These are phyloP conservation scores for Nemotelus pantherinus DNA, from an alignment of 2,888 invertebrate genomes.

Conservation along the genomic window DNA sequence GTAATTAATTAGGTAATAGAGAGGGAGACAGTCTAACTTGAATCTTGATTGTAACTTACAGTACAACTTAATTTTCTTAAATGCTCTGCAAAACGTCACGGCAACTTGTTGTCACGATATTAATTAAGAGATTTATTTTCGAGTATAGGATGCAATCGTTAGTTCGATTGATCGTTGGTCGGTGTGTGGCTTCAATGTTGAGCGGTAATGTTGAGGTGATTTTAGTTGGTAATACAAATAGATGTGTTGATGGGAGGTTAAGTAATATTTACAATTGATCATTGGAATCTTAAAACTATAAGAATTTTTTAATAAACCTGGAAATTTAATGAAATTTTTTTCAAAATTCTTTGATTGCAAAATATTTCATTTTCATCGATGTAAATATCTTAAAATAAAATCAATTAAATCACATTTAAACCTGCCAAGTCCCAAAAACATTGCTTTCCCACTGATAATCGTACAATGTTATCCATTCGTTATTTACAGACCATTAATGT, in stretches of 20 bases:
- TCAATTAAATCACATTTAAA: neutral
- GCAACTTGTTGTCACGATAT: slow-evolving; percentile 41
- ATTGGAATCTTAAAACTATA: too few species aligned
- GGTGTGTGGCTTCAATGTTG: too few species aligned
- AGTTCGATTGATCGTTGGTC: too few species aligned
- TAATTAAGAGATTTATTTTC: slow-evolving; percentile 32
- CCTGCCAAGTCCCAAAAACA: neutral
- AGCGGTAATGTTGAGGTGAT: neutral
- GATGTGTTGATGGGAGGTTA: neutral
- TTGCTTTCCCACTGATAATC: neutral
- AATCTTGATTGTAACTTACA: slow-evolving; percentile 32
- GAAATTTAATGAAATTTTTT: too few species aligned
- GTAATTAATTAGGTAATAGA: slow-evolving; percentile 54
- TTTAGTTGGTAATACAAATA: neutral
- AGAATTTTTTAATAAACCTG: too few species aligned
- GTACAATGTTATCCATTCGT: neutral
- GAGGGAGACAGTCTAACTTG: slow-evolving; percentile 32
- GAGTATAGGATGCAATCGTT: neutral
- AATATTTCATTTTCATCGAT: neutral
- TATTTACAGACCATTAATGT: slow-evolving; percentile 14
- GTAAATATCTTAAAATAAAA: neutral
- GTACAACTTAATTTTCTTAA: slow-evolving; percentile 43
- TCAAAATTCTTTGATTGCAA: too few species aligned
- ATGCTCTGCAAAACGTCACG: slow-evolving; percentile 36
- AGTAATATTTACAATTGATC: neutral